phyloP scores from a whole-genome alignment of 2,113 vertebrate genomes.

The Myanophis thanlyinensis region DNA sequence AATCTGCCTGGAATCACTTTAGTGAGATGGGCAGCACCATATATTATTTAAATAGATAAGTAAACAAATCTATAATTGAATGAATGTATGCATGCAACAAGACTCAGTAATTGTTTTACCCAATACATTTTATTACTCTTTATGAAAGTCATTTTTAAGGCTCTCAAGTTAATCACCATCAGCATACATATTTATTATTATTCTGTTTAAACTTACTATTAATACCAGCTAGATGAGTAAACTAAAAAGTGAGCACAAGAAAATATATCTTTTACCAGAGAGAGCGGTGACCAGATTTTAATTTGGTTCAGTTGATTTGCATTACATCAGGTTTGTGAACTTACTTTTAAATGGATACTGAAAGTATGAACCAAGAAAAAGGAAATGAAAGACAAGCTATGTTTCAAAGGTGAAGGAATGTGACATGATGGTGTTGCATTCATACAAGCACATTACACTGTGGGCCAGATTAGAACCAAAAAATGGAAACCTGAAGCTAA shows the following conservation, averaged over 20 bases:
- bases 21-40: background rate
- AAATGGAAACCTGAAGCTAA: slow-evolving; percentile 31
- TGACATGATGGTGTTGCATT: slow-evolving; percentile 22
- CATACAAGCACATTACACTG: slow-evolving; percentile 40
- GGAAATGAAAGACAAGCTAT: slow-evolving; percentile 36
- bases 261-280: background rate
- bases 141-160: background rate
- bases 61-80: background rate
- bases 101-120: background rate
- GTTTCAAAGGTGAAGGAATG: slow-evolving; percentile 39
- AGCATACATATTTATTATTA: no score
- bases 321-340: background rate
- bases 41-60: background rate
- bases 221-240: background rate
- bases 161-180: background rate
- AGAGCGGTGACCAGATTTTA: background rate
- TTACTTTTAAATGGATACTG: background rate
- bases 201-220: background rate
- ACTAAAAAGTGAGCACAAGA: background rate
- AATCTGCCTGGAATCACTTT: background rate
- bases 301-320: background rate
- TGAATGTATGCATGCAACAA: background rate
- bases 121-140: background rate
- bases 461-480: slow-evolving; percentile 20
- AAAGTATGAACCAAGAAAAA: slow-evolving; percentile 35